A percentile compares a stretch with the other conserved stretches of the same genome.
Conservation (phyloP, 2,888 invertebrate species). For the Drosophila bunnanda region DNA sequence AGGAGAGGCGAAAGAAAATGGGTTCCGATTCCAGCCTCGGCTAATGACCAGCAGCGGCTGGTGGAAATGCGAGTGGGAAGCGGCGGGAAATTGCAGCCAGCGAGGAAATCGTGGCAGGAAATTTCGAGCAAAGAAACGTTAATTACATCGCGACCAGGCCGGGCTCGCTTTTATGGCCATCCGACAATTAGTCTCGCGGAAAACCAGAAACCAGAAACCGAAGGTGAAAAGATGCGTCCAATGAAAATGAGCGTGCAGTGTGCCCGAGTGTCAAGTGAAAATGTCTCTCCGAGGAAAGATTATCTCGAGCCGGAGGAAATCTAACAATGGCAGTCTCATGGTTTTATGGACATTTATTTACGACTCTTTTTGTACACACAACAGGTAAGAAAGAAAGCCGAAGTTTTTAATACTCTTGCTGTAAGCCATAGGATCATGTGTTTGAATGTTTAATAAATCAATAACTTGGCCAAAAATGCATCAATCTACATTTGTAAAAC, state of each 20-base stretch:
- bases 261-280: slow-evolving; percentile 15
- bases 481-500: too few species aligned
- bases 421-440: too few species aligned
- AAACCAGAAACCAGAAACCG: slow-evolving; percentile 47
- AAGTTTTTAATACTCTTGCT: too few species aligned
- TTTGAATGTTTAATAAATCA: too few species aligned
- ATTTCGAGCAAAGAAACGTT: slow-evolving; percentile 62
- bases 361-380: not conserved
- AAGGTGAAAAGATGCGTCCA: slow-evolving; percentile 49
- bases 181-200: slow-evolving; percentile 38
- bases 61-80: slow-evolving; percentile 63
- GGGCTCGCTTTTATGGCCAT: slow-evolving; percentile 41
- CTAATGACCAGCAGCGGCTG: slow-evolving; percentile 70
- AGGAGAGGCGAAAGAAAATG: slow-evolving; percentile 12
- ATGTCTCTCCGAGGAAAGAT: slow-evolving; percentile 29
- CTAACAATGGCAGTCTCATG: slow-evolving; percentile 1
- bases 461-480: too few species aligned
- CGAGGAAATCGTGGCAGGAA: slow-evolving; percentile 61
- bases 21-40: slow-evolving; percentile 22
- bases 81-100: slow-evolving; percentile 66
- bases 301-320: not conserved
- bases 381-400: too few species aligned
- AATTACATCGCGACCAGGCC: slow-evolving; percentile 38
- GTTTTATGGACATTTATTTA: slow-evolving; percentile 8
- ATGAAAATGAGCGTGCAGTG: slow-evolving; percentile 23